Evolutionary conservation across 2,113 vertebrate genomes (phyloP), one percentile per base, ranked within the genome.

Genomic region (Rhinichthys klamathensis): DNA sequence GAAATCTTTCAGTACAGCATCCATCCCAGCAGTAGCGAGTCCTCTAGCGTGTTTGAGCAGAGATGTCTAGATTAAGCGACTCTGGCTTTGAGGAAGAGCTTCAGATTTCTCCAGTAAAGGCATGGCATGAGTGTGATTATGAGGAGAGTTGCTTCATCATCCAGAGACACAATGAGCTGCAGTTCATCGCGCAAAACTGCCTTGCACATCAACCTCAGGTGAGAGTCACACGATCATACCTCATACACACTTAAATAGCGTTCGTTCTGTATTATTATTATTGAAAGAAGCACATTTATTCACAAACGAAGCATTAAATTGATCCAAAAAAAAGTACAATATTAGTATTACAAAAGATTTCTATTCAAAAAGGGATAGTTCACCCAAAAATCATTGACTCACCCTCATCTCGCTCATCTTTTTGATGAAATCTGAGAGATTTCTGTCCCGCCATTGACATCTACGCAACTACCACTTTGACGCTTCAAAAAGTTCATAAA

Each of bases 131-230:
- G 65, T 94, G 94, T 89, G 96, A 98, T 67, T 97, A 98, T 54
- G 97, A 97, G 0, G 94, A 96, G 84, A 94, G 93, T 86, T 96
- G 96, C 88, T 98, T 96, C 91, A 91, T 70, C 86, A 96, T 95
- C 88, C 93, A 94, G 90, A 96, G 90, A 88, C 91, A 90, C 60
- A 95, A 92, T 85, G 96, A 98, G 89, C 86, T 88, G 82, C 92
- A 91, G 60, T 97, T 96, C 88, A 94, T 96, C 21, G 91, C 96
- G 16, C 92, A 85, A 58, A 93, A 93, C 79, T 95, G 96, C 81
- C 86, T 98, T 78, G 94, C 93, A 16, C 92, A 87, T 35, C 97
- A 98, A 89, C 96, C 97, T 8, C 97, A 98, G 93, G 25, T 63
- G 27, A 49, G 44, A 27, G 38, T 41, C 38, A 8, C 38, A 7